A percentile compares a stretch with the other conserved stretches of the same genome.
Conservation (phyloP, 53 echinoderm and acorn worm species). For the Apostichopus leukothele region DNA sequence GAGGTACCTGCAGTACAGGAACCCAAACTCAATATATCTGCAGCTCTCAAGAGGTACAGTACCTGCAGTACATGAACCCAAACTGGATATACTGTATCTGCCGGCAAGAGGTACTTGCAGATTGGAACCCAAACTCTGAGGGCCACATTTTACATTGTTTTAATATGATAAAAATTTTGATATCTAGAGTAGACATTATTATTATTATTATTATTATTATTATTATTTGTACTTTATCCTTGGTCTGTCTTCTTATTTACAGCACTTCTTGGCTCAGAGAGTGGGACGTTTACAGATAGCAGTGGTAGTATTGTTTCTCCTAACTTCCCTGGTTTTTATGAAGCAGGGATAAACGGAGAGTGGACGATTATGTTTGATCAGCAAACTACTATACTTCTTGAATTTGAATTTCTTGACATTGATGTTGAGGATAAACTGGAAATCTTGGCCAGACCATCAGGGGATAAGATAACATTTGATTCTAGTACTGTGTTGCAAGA, state of each 20-base stretch:
- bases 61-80: too few species aligned
- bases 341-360: background rate
- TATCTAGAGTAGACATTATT: too few species aligned
- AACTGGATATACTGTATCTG: too few species aligned
- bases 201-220: too few species aligned
- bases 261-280: slow-evolving; percentile 5
- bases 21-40: too few species aligned
- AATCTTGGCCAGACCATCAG: background rate
- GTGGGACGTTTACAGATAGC: slow-evolving; percentile 1
- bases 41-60: too few species aligned
- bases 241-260: background rate
- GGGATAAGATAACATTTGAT: background rate
- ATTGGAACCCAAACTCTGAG: too few species aligned
- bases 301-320: slow-evolving; percentile 7
- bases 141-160: too few species aligned
- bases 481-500: background rate
- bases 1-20: too few species aligned
- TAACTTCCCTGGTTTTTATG: background rate
- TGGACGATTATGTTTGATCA: background rate
- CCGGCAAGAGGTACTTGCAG: too few species aligned
- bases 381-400: background rate
- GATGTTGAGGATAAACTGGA: background rate
- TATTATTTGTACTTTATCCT: too few species aligned
- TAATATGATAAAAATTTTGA: too few species aligned
- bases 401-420: background rate